Conservation (phyloP, 1,140 invertebrate genomes). For the Phymorhynchus buccinoides region DNA sequence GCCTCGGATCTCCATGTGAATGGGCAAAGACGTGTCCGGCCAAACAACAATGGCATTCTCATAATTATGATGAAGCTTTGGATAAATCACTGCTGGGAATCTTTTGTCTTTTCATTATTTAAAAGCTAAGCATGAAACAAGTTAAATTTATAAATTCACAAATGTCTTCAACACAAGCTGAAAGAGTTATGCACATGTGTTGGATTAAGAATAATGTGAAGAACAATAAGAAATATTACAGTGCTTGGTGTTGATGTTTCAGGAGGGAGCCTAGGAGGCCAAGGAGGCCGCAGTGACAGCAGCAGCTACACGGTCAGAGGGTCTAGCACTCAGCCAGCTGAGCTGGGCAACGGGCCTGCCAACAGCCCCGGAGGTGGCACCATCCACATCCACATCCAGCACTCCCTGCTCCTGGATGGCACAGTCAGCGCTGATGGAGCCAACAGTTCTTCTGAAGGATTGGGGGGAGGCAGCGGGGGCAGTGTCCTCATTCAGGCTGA, state of each 20-base stretch:
- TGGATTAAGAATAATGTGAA: no score
- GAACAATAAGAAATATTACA: no score
- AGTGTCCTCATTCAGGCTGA: conserved; percentile 53
- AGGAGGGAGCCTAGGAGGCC: conserved; percentile 60
- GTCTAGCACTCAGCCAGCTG: conserved; percentile 45
- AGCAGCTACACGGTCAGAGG: conserved; percentile 49
- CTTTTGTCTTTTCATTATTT: no score
- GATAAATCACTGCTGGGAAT: no score
- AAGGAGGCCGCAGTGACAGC: conserved; percentile 45
- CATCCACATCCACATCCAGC: conserved; percentile 41
- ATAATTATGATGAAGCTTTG: no score
- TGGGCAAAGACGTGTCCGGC: conserved; percentile 39
- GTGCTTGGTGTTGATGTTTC: no score
- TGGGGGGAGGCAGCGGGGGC: conserved; percentile 56
- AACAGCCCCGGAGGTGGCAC: conserved; percentile 55
- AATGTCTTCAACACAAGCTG: no score
- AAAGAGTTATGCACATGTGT: no score
- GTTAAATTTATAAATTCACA: no score
- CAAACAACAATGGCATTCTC: conserved; percentile 48
- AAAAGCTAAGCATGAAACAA: no score
- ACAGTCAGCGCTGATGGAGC: conserved; percentile 49
- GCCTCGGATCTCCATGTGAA: conserved; percentile 45
- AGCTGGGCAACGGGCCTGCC: conserved; percentile 54
- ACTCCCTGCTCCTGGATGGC: conserved; percentile 54
- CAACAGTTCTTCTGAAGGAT: background rate